Evolutionary conservation across 2,888 invertebrate species (phyloP).

Genomic region (Terebella lapidaria): DNA sequence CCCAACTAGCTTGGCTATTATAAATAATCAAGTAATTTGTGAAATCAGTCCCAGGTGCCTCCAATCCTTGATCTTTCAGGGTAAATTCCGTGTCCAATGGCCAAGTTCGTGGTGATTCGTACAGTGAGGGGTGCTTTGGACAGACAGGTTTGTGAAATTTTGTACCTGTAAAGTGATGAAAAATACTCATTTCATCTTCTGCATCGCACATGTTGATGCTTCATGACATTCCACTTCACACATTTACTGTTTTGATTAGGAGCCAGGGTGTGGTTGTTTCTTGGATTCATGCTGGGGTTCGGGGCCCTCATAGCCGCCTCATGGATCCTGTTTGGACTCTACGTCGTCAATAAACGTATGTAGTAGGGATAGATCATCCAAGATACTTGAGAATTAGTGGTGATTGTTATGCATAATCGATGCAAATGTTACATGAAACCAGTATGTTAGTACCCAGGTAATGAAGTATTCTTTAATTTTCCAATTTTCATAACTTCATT

Average conservation of each 20-base stretch:
- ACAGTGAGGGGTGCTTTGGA: conserved; percentile 78
- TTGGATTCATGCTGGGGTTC: conserved; percentile 95
- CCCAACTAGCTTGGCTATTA: neutral
- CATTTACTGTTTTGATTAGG: too few relatives aligned
- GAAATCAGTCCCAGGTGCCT: neutral
- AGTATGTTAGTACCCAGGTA: too few relatives aligned
- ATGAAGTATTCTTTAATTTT: too few relatives aligned
- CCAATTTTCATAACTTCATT: too few relatives aligned
- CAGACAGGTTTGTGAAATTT: conserved; percentile 50
- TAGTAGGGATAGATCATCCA: neutral
- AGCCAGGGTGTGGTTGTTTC: conserved; percentile 87
- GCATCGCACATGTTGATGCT: too few relatives aligned
- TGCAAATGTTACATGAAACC: too few relatives aligned
- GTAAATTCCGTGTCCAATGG: conserved; percentile 94
- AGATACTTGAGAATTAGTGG: neutral
- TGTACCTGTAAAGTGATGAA: neutral
- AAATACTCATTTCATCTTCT: too few relatives aligned
- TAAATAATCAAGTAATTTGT: neutral
- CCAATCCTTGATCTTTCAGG: conserved; percentile 52
- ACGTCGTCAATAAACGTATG: conserved; percentile 51
- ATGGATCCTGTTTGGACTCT: conserved; percentile 92
- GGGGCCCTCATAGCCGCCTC: conserved; percentile 91
- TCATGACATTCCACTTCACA: too few relatives aligned
- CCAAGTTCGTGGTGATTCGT: conserved; percentile 69
- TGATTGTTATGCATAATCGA: too few relatives aligned